Evolutionary conservation across 2,888 invertebrate genomes (phyloP).

Genomic region (Drosophila peninsularis): DNA sequence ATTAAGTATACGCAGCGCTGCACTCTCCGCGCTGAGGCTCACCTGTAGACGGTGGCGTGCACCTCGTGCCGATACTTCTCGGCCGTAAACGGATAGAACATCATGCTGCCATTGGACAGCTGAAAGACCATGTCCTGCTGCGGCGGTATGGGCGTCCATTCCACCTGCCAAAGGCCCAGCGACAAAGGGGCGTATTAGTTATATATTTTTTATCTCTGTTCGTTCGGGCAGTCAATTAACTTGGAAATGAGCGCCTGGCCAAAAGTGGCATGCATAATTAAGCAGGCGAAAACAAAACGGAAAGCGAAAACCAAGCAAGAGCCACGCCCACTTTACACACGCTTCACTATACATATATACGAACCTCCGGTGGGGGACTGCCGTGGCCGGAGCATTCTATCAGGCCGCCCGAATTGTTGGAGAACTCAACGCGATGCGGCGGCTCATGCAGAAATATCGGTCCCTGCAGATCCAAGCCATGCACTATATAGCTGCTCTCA

Average conservation of each 20-base stretch:
- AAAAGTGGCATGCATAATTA: conserved; percentile 74
- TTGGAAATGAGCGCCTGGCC: conserved; percentile 60
- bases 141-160: conserved; percentile 90
- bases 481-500: conserved; percentile 72
- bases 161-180: conserved; percentile 85
- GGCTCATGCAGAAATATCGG: conserved; percentile 89
- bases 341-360: too few relatives aligned
- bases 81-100: conserved; percentile 93
- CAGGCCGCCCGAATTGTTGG: conserved; percentile 90
- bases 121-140: conserved; percentile 90
- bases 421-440: conserved; percentile 90
- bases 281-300: conserved; percentile 53
- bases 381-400: conserved; percentile 89
- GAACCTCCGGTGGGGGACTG: conserved; percentile 89
- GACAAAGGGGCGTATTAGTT: conserved; percentile 10
- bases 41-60: conserved; percentile 93
- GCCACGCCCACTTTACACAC: conserved; percentile 25
- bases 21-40: conserved; percentile 55
- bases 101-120: conserved; percentile 93
- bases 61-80: conserved; percentile 93
- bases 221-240: conserved; percentile 69
- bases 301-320: conserved; percentile 23
- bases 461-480: conserved; percentile 88
- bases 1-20: conserved; percentile 31
- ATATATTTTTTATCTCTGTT: neutral